Conservation (phyloP, 64 coral and sea anemone genomes). For the Stichodactyla helianthus region DNA sequence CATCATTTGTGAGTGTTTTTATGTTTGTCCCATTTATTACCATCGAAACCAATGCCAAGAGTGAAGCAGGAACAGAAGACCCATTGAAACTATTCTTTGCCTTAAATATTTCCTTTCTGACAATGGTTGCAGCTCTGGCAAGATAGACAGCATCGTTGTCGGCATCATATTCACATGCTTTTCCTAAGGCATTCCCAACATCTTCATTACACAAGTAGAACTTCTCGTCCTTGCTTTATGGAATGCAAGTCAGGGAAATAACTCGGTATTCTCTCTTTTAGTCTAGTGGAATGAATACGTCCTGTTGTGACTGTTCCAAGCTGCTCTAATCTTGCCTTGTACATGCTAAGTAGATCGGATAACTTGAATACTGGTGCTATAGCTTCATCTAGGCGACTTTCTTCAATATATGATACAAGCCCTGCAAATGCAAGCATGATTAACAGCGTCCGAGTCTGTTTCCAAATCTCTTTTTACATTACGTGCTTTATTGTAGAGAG, state of each 20-base stretch:
- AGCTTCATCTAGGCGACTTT: no score
- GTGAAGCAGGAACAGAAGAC: neutral
- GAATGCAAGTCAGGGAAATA: conserved; percentile 45
- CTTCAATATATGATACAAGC: no score
- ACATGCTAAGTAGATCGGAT: neutral
- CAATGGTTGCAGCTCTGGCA: conserved; percentile 45
- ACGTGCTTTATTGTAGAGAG: no score
- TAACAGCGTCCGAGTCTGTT: no score
- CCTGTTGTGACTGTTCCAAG: conserved; percentile 16
- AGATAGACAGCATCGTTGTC: conserved; percentile 46
- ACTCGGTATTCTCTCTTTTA: conserved; percentile 49
- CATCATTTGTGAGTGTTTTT: neutral
- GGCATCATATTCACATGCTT: conserved; percentile 11
- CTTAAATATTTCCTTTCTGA: conserved; percentile 45
- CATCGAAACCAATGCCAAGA: neutral
- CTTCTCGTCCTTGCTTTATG: neutral
- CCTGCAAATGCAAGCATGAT: no score
- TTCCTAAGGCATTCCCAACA: conserved; percentile 8
- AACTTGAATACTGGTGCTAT: no score
- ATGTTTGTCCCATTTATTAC: neutral
- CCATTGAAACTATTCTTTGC: neutral
- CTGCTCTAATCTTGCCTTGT: conserved; percentile 31
- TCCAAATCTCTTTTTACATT: no score
- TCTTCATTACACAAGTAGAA: conserved; percentile 33
- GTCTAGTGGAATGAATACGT: conserved; percentile 46